These are phyloP conservation scores for Malurus elegans DNA, from an alignment of 2,113 vertebrate genomes.

Conservation along the genomic window DNA sequence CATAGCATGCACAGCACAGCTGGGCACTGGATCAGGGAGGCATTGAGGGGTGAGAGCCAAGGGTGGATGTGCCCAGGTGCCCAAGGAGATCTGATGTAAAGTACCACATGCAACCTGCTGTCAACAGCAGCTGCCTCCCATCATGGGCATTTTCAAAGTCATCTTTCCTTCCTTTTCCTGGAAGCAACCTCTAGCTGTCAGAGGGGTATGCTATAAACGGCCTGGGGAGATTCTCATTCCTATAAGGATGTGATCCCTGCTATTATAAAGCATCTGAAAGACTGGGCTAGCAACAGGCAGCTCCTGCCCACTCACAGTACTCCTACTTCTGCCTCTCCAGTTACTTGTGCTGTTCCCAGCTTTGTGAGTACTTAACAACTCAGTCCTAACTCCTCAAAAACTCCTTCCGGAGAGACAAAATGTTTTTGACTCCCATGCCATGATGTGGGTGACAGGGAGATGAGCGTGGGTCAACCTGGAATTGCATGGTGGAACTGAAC, in stretches of 20 bases:
- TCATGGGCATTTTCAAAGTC: not conserved
- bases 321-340: not conserved
- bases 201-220: not conserved
- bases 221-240: not conserved
- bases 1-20: fast-evolving
- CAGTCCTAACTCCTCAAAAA: not conserved
- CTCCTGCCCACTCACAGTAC: not conserved
- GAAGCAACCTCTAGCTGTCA: not conserved
- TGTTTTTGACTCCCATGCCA: not conserved
- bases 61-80: not conserved
- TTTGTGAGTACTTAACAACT: not conserved
- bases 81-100: not conserved
- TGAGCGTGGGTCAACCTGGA: not conserved
- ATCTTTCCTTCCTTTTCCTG: not conserved
- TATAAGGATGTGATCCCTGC: not conserved
- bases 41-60: not conserved
- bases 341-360: not conserved
- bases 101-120: not conserved
- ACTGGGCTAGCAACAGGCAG: not conserved
- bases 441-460: not conserved
- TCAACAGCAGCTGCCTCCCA: not conserved
- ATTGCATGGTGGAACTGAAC: not conserved
- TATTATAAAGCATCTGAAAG: not conserved
- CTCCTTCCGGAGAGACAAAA: not conserved
- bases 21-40: not conserved